A percentile compares a stretch with the other conserved stretches of the same genome.
Conservation (phyloP, 2,888 invertebrate species). For the Chrysolina americana region DNA sequence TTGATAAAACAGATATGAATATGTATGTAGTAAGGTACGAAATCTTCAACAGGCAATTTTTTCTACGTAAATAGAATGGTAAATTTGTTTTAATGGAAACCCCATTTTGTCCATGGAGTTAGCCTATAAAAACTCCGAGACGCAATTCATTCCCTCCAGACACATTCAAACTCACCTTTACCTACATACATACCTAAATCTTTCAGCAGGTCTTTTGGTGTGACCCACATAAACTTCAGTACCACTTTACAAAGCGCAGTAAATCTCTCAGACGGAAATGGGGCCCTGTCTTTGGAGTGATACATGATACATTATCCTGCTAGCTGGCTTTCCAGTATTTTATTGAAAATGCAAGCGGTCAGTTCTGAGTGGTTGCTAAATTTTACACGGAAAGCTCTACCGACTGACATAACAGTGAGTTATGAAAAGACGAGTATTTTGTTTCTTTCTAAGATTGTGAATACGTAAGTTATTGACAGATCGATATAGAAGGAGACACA, state of each 20-base stretch:
- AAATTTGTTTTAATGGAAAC: background rate
- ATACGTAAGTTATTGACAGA: no score
- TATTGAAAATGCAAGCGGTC: slow-evolving; percentile 47
- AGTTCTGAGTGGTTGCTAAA: slow-evolving; percentile 29
- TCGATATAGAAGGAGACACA: no score
- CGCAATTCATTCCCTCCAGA: background rate
- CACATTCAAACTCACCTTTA: slow-evolving; percentile 9
- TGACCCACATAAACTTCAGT: slow-evolving; percentile 37
- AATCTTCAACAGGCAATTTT: no score
- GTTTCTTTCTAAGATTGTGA: no score
- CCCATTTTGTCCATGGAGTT: background rate
- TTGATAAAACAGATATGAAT: no score
- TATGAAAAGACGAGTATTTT: no score
- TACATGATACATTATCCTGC: slow-evolving; percentile 48
- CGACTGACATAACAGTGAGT: background rate
- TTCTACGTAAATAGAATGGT: no score
- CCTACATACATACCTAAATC: slow-evolving; percentile 30
- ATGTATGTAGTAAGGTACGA: no score
- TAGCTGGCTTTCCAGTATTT: slow-evolving; percentile 33
- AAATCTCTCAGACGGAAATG: slow-evolving; percentile 36
- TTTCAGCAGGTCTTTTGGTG: slow-evolving; percentile 33
- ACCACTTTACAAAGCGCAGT: slow-evolving; percentile 35
- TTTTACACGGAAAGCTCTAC: background rate
- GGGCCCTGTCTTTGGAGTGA: slow-evolving; percentile 42
- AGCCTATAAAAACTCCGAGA: background rate